phyloP scores from a whole-genome alignment of 2,888 invertebrate genomes.

The Cremastobaeus sp. region DNA sequence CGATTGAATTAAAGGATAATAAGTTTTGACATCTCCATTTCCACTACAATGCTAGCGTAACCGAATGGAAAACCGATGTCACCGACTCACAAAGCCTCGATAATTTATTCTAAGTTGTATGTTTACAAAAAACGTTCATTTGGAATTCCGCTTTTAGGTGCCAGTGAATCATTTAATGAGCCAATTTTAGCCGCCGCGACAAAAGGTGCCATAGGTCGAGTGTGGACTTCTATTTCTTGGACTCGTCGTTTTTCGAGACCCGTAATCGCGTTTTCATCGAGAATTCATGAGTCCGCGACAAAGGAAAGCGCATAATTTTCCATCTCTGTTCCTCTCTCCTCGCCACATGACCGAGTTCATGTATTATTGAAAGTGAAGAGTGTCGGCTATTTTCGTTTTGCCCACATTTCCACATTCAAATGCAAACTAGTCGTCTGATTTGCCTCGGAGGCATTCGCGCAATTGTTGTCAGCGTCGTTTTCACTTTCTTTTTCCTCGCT shows the following conservation, averaged over 20 bases:
- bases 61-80: conserved; percentile 12
- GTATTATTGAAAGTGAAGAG: conserved; percentile 73
- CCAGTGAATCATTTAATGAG: conserved; percentile 9
- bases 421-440: no score
- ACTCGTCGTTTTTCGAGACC: conserved; percentile 11
- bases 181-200: conserved; percentile 8
- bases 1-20: no score
- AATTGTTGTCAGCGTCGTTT: conserved; percentile 9
- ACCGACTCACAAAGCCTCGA: neutral
- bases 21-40: no score
- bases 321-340: conserved; percentile 12
- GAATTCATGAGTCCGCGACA: conserved; percentile 42
- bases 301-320: conserved; percentile 35
- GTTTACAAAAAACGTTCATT: conserved; percentile 9
- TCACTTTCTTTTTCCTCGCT: neutral
- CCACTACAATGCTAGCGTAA: neutral
- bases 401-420: conserved; percentile 75
- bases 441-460: conserved; percentile 1
- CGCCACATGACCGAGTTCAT: conserved; percentile 62
- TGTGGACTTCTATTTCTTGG: conserved; percentile 17
- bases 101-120: conserved; percentile 17
- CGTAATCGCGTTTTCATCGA: conserved; percentile 48
- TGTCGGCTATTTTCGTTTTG: conserved; percentile 75
- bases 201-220: conserved; percentile 10
- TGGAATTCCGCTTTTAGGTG: neutral